Evolutionary conservation across 2,113 vertebrate species (phyloP), one percentile per base, ranked within the genome.

Genomic region (Phaetusa simplex): DNA sequence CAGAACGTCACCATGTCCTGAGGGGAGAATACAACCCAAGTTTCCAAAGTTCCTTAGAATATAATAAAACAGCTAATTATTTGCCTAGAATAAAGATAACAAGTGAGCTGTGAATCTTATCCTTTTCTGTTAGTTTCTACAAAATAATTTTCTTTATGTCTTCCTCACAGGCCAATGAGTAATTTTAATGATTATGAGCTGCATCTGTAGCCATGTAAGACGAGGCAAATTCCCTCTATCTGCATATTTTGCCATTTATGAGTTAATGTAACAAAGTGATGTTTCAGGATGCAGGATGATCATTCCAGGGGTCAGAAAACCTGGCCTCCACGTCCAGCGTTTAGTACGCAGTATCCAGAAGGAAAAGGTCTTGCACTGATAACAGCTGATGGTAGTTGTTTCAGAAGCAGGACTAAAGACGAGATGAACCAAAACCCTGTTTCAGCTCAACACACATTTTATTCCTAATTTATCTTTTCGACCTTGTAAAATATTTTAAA

Each of bases 181-280:
- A 96, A 90, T 94, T 94, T 70, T 94, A 96, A 95, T 81, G 74
- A 93, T 73, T 85, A 95, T 52, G 22, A 94, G 78, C 58, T 95
- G 40, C 82, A 85, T 82, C 84, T 95, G 84, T 92, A 90, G 80
- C 49, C 59, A 62, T 11, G 27, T 66, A 77, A 89, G 73, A 85
- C 1, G 6, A 93, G 45, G 27, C 14, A 91, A 70, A 90, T 91
- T 69, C 55, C 4, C 3, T 90, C 78, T 52, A 62, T 53, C 58
- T 77, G 18, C 30, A 3, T 53, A 64, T 90, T 67, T 85, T 70
- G 47, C 50, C 29, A 62, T 90, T 82, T 62, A 59, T 36, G 20
- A 90, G 78, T 58, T 83, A 80, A 70, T 15, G 20, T 32, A 94
- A 79, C n/a, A 55, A 91, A 77, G 0, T 23, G 43, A 61, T 58